phyloP scores from a whole-genome alignment of 2,113 vertebrate species.

The Baryphthengus martii region DNA sequence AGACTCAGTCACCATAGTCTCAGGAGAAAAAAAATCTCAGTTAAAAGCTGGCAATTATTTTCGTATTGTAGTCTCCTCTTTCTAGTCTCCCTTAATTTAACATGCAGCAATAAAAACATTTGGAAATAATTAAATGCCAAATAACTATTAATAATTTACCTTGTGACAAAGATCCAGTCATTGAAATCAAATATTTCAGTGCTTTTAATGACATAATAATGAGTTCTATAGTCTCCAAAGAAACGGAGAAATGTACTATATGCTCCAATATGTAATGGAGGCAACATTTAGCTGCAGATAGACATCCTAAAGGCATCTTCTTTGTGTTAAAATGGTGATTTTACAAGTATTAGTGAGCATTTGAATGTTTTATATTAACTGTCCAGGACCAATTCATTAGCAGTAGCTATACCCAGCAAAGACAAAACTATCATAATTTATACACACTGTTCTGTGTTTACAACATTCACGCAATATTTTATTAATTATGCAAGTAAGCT shows the following conservation, averaged over 20 bases:
- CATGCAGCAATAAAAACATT: constrained; percentile 32
- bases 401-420: background rate
- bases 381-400: background rate
- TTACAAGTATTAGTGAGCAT: background rate
- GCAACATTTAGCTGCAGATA: background rate
- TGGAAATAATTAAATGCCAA: constrained; percentile 44
- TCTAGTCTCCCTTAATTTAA: constrained; percentile 17
- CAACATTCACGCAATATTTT: background rate
- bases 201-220: background rate
- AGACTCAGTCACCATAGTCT: constrained; percentile 21
- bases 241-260: background rate
- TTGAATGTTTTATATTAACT: background rate
- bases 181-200: background rate
- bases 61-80: background rate
- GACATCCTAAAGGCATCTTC: background rate
- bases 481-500: background rate
- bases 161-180: background rate
- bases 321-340: background rate
- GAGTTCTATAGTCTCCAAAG: background rate
- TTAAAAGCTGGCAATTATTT: constrained; percentile 63
- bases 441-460: background rate
- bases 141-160: constrained; percentile 32
- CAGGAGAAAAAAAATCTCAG: constrained; percentile 61
- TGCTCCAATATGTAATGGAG: background rate
- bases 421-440: background rate